These are phyloP conservation scores for Epinotia nisella DNA, from an alignment of 2,888 invertebrate species.

Conservation along the genomic window DNA sequence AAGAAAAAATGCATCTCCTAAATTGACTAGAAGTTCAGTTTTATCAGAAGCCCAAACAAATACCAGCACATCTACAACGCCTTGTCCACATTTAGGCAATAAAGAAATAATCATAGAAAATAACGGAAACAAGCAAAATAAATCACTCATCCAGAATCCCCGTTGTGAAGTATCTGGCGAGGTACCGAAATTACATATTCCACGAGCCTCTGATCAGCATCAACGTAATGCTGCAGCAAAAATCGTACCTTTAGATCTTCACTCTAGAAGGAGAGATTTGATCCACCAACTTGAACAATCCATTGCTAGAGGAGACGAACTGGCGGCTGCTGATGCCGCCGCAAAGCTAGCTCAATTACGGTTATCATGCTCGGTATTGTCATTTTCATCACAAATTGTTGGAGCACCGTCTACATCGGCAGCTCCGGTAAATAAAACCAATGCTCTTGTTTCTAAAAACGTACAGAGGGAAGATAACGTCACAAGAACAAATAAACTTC, in stretches of 20 bases:
- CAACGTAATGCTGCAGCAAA: slow-evolving; percentile 30
- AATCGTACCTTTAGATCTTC: slow-evolving; percentile 58
- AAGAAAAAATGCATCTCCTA: neutral
- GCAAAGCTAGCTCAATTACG: slow-evolving; percentile 90
- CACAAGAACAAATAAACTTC: neutral
- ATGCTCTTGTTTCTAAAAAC: neutral
- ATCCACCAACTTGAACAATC: slow-evolving; percentile 90
- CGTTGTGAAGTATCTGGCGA: neutral
- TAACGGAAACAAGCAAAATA: slow-evolving; percentile 1
- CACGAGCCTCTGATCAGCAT: neutral
- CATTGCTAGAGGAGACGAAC: slow-evolving; percentile 90
- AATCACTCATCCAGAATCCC: neutral
- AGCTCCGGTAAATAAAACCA: slow-evolving; percentile 28
- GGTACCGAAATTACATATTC: slow-evolving; percentile 4
- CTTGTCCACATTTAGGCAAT: slow-evolving; percentile 1
- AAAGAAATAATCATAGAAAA: slow-evolving; percentile 6
- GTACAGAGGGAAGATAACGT: neutral
- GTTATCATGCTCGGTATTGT: slow-evolving; percentile 88
- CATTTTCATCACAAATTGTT: slow-evolving; percentile 77
- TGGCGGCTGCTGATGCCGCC: slow-evolving; percentile 90
- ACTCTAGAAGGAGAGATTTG: slow-evolving; percentile 74
- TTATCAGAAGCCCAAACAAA: slow-evolving; percentile 1
- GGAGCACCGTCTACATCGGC: slow-evolving; percentile 55
- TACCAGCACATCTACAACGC: neutral
- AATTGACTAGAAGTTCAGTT: neutral